phyloP scores from a whole-genome alignment of 2,888 invertebrate genomes.

The Platycheirus albimanus region DNA sequence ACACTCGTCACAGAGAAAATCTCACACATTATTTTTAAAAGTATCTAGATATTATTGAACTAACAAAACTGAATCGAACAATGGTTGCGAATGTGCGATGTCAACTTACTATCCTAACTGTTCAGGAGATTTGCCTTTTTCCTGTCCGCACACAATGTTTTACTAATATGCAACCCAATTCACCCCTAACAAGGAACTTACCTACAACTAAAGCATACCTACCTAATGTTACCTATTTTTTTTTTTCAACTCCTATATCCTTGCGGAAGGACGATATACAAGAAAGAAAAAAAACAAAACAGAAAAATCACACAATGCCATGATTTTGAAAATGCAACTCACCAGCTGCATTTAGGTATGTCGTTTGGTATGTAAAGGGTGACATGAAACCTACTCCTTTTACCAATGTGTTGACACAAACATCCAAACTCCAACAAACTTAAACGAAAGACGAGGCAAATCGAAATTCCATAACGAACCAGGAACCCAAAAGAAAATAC shows the following conservation, averaged over 20 bases:
- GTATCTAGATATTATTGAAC: neutral
- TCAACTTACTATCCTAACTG: constrained; percentile 5
- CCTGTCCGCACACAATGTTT: constrained; percentile 10
- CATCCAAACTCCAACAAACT: constrained; percentile 27
- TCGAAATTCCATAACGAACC: constrained; percentile 26
- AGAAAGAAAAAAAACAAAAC: neutral
- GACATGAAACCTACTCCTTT: constrained; percentile 45
- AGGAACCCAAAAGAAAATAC: constrained; percentile 21
- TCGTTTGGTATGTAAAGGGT: constrained; percentile 50
- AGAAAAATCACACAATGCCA: constrained; percentile 58
- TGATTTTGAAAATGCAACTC: constrained; percentile 62
- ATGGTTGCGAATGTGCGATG: constrained; percentile 41
- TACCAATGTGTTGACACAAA: constrained; percentile 15
- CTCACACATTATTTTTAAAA: too few relatives aligned
- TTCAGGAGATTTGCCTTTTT: constrained; percentile 23
- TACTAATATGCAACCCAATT: constrained; percentile 48
- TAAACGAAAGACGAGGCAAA: constrained; percentile 22
- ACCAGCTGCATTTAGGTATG: constrained; percentile 60
- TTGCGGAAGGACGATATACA: constrained; percentile 46
- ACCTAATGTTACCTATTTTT: constrained; percentile 25
- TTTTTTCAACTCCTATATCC: constrained; percentile 34
- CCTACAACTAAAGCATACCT: constrained; percentile 24
- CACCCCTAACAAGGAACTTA: constrained; percentile 56
- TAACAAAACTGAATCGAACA: constrained; percentile 40
- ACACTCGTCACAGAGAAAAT: too few relatives aligned